Base-by-base conservation (phyloP, 2,113 vertebrate species). In the Erpornis zantholeuca region DNA sequence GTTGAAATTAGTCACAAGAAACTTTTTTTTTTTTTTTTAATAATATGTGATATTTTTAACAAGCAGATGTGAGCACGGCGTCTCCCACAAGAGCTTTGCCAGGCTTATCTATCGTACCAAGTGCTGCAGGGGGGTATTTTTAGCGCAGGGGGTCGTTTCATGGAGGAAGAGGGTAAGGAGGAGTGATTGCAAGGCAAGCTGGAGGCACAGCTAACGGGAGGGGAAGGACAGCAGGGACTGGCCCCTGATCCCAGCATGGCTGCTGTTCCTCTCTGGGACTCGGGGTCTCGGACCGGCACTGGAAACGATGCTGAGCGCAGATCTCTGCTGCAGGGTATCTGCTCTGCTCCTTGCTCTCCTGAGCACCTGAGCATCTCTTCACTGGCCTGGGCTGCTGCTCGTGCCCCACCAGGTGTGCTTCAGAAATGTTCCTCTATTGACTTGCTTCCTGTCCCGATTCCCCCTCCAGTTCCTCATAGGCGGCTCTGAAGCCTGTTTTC, bases 31-130 rank as follows among this genome's bases (percentile, higher is more conserved):
- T 52, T 97, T 87, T 91, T 84, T 66, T 60, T 4, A 87, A 97
- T 97, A 98, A 98, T 97, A 97, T 94, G 97, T 96, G 98, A 96
- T 98, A 98, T 97, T 98, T 98, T 98, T 97, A 97, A 96, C 95
- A 97, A 94, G 93, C 96, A 97, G 97, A 98, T 97, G 96, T 90
- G 88, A 96, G 88, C 86, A 93, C 95, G 92, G 95, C 87, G 22
- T 94, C 91, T 97, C 97, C 95, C 96, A 82, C 82, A 92, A 96
- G 88, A 94, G 94, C 96, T 82, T 84, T 96, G 93, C 93, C 92
- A 93, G 89, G 90, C 90, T 93, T 97, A 96, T 96, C 45, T 78
- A 82, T 95, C 92, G 88, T 73, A 71, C 75, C 84, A 52, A 95
- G 82, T 68, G 57, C 52, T 86, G 72, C 63, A 54, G 40, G 79